These are phyloP conservation scores for Trachemys scripta DNA, from an alignment of 2,113 vertebrate genomes.

Conservation along the genomic window DNA sequence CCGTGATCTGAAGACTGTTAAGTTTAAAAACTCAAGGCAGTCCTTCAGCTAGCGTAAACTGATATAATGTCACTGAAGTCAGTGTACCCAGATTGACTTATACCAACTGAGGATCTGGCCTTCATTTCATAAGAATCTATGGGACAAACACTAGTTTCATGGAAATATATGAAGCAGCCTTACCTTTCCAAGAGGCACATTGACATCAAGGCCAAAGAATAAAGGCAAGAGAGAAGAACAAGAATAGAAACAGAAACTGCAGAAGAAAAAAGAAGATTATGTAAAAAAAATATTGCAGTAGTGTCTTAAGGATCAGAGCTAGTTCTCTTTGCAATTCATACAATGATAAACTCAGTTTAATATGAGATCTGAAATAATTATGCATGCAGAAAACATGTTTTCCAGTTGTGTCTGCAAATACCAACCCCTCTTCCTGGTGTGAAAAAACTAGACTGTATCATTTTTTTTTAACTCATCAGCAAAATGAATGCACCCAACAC, in stretches of 20 bases:
- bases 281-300: constrained; percentile 50
- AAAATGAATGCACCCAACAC: background rate
- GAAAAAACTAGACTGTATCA: background rate
- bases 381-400: background rate
- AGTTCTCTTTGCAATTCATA: background rate
- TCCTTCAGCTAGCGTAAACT: background rate
- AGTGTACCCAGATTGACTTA: background rate
- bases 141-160: constrained; percentile 9
- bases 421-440: background rate
- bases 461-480: background rate
- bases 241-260: constrained; percentile 99
- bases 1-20: background rate
- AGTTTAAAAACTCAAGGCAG: background rate
- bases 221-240: constrained; percentile 99
- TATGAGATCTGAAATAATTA: background rate
- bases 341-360: background rate
- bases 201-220: constrained; percentile 99
- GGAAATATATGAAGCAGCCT: constrained; percentile 77
- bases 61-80: background rate
- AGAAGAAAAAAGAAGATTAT: constrained; percentile 79
- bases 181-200: constrained; percentile 93
- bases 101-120: background rate
- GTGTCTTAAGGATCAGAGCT: constrained; percentile 24
- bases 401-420: background rate
- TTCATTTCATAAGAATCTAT: background rate